Evolutionary conservation across 2,797 vertebrate genomes (phyloP).

Genomic region (Acipenser transmontanus): DNA sequence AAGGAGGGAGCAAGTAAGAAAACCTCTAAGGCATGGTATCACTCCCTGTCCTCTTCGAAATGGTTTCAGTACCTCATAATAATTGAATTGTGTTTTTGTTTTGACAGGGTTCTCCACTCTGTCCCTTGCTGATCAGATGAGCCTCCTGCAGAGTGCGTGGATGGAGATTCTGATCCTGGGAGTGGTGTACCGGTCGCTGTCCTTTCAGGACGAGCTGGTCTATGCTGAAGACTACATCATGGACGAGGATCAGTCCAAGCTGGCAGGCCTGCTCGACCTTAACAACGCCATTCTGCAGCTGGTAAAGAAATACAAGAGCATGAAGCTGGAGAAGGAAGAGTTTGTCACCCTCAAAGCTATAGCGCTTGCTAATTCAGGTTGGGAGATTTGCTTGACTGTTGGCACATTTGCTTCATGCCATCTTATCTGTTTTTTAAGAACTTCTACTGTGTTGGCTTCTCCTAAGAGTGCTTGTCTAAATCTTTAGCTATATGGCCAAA

Average conservation of each 20-base stretch:
- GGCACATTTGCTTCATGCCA: slow-evolving; percentile 37
- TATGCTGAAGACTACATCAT: slow-evolving; percentile 99
- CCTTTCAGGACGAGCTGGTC: slow-evolving; percentile 96
- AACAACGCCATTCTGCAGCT: slow-evolving; percentile 97
- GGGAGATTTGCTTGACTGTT: slow-evolving; percentile 40
- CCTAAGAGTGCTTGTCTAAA: neutral
- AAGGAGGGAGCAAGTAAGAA: no score
- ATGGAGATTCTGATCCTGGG: slow-evolving; percentile 98
- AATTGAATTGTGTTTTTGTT: slow-evolving; percentile 5
- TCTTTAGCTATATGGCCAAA: no score
- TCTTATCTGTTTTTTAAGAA: slow-evolving; percentile 12
- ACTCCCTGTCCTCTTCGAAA: no score
- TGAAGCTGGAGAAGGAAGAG: slow-evolving; percentile 98
- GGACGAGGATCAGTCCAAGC: slow-evolving; percentile 97
- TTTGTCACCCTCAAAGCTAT: slow-evolving; percentile 98
- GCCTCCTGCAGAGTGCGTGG: slow-evolving; percentile 97
- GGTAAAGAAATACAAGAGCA: slow-evolving; percentile 94
- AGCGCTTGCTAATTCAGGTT: slow-evolving; percentile 98
- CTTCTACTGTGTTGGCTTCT: slow-evolving; percentile 16
- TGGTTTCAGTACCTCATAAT: neutral
- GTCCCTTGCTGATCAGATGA: slow-evolving; percentile 98
- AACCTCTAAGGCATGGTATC: no score
- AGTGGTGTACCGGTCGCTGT: slow-evolving; percentile 93
- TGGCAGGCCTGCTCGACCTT: slow-evolving; percentile 93
- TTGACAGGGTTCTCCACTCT: slow-evolving; percentile 89